These are phyloP conservation scores for Belgica antarctica DNA, from an alignment of 2,888 invertebrate genomes.

Conservation along the genomic window DNA sequence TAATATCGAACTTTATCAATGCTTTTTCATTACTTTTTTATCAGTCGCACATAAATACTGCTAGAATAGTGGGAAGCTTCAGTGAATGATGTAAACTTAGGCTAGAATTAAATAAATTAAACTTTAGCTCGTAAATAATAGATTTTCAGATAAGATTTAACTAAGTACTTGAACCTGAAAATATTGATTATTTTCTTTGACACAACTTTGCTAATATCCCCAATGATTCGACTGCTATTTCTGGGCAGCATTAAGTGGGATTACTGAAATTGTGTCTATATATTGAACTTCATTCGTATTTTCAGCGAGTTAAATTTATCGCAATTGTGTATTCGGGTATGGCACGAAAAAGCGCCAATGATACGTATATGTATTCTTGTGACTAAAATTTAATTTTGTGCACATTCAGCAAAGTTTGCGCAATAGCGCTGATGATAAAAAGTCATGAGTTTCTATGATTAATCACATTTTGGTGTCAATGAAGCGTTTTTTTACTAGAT, in stretches of 20 bases:
- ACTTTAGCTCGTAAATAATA: too few relatives aligned
- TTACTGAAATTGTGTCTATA: conserved; percentile 22
- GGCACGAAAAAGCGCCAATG: conserved; percentile 9
- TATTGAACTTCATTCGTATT: conserved; percentile 24
- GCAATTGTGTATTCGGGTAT: not conserved
- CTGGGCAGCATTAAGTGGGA: conserved; percentile 8
- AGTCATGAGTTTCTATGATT: conserved; percentile 23
- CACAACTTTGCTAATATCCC: too few relatives aligned
- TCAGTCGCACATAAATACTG: too few relatives aligned
- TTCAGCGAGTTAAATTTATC: not conserved
- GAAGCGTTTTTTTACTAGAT: not conserved
- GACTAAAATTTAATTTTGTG: not conserved
- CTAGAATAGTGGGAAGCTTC: too few relatives aligned
- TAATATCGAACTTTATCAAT: conserved; percentile 28
- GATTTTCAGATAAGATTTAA: too few relatives aligned
- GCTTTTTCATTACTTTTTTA: conserved; percentile 29
- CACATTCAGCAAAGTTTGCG: not conserved
- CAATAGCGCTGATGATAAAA: conserved; percentile 9
- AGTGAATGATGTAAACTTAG: too few relatives aligned
- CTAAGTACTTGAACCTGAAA: too few relatives aligned
- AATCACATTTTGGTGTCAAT: not conserved
- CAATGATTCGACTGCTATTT: not conserved
- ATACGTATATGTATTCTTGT: too few relatives aligned
- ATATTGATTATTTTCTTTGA: too few relatives aligned
- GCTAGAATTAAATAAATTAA: too few relatives aligned